A percentile compares a stretch with the other conserved stretches of the same genome.
Conservation (phyloP, 2,888 invertebrate species). For the Piscicola geometra region DNA sequence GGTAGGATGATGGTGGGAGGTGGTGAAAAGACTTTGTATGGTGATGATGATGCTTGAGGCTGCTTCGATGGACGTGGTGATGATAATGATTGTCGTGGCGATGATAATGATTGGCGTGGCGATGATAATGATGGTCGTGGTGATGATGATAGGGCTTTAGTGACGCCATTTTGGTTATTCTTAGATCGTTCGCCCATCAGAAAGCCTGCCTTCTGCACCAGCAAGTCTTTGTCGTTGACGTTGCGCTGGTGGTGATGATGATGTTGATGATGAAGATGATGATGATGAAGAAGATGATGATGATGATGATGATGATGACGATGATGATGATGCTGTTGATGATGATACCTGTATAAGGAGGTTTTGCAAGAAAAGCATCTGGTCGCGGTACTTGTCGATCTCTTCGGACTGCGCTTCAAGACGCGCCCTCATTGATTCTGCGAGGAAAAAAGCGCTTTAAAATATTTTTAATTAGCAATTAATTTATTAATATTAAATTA, state of each 20-base stretch:
- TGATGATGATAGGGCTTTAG: too few species aligned
- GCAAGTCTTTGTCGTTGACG: background rate
- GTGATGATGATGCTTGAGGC: background rate
- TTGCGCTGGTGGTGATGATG: background rate
- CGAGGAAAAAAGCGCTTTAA: too few species aligned
- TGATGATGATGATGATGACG: conserved; percentile 28
- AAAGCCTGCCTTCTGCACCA: too few species aligned
- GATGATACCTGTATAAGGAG: background rate
- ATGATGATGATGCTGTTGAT: conserved; percentile 18
- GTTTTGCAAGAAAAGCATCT: background rate
- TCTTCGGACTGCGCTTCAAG: background rate
- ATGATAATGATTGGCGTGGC: too few species aligned
- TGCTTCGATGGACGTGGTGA: background rate
- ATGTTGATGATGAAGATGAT: too few species aligned
- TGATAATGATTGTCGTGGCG: too few species aligned
- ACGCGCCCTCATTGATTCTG: background rate
- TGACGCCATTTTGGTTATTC: too few species aligned
- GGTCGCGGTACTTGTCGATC: background rate
- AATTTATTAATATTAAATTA: too few species aligned
- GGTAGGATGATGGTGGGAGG: background rate
- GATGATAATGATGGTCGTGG: too few species aligned
- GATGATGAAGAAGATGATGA: conserved; percentile 17
- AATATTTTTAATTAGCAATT: too few species aligned
- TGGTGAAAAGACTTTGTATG: background rate
- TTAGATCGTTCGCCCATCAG: too few species aligned